phyloP scores from a whole-genome alignment of 2,888 invertebrate species.

The Spatulosminthurus flaviceps region DNA sequence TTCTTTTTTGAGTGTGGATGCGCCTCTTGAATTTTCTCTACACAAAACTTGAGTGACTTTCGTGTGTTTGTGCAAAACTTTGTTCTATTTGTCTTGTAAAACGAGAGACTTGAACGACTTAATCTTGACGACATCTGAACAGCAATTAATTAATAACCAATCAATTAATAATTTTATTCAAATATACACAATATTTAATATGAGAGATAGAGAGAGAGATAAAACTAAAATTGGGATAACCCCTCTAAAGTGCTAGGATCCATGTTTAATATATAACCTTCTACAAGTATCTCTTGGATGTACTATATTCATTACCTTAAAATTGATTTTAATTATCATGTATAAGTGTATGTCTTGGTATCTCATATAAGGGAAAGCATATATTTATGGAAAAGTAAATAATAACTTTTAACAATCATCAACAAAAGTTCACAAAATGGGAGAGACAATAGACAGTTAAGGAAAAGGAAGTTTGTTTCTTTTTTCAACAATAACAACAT shows the following conservation, averaged over 20 bases:
- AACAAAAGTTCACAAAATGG: too few relatives aligned
- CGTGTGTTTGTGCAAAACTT: neutral
- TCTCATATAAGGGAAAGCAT: too few relatives aligned
- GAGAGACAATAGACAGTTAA: neutral
- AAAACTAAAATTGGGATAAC: too few relatives aligned
- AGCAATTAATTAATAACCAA: constrained; percentile 24
- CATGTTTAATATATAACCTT: too few relatives aligned
- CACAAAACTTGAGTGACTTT: neutral
- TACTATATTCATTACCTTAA: too few relatives aligned
- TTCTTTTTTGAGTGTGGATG: constrained; percentile 13
- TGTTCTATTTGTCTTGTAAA: constrained; percentile 18
- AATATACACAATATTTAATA: neutral
- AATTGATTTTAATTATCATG: too few relatives aligned
- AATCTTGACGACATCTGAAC: constrained; percentile 24
- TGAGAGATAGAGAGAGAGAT: neutral
- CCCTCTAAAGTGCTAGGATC: too few relatives aligned
- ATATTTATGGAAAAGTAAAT: too few relatives aligned
- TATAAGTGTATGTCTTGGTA: too few relatives aligned
- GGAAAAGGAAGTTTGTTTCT: constrained; percentile 11
- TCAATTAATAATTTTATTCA: constrained; percentile 18
- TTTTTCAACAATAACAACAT: neutral
- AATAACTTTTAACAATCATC: too few relatives aligned
- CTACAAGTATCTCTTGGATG: too few relatives aligned
- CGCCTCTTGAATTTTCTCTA: constrained; percentile 12
- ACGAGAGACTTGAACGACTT: constrained; percentile 22